These are phyloP conservation scores for Pampus argenteus DNA, from an alignment of 2,797 vertebrate species.

Conservation along the genomic window DNA sequence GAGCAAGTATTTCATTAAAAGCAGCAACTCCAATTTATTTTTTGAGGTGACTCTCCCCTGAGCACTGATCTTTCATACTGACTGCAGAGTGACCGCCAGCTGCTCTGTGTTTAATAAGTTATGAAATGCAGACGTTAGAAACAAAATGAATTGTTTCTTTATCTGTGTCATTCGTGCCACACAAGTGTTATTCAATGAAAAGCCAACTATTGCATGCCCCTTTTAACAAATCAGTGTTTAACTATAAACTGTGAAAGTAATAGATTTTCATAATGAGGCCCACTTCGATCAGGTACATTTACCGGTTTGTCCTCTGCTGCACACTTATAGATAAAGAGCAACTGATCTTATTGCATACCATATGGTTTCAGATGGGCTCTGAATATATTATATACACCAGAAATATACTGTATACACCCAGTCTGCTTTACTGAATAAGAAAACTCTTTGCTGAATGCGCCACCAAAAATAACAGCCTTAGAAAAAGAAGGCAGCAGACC, in stretches of 20 bases:
- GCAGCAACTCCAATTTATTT: conserved; percentile 30
- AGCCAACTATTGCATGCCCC: background rate
- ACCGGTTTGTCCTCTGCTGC: background rate
- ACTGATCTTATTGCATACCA: conserved; percentile 8
- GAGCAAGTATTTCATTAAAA: conserved; percentile 56
- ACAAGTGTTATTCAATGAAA: conserved; percentile 9
- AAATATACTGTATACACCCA: conserved; percentile 20
- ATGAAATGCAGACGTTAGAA: conserved; percentile 48
- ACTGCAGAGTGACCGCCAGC: conserved; percentile 56
- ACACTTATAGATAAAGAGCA: background rate
- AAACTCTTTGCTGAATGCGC: conserved; percentile 24
- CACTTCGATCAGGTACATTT: background rate
- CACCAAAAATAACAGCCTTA: conserved; percentile 30
- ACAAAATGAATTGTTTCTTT: conserved; percentile 38
- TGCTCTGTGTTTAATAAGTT: conserved; percentile 61
- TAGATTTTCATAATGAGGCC: conserved; percentile 6
- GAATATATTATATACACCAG: conserved; percentile 26
- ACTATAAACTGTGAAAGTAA: background rate
- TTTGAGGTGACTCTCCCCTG: conserved; percentile 30
- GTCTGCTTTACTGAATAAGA: conserved; percentile 17
- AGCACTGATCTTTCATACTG: conserved; percentile 36
- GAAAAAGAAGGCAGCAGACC: background rate
- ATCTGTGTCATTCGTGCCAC: conserved; percentile 8
- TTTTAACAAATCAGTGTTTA: conserved; percentile 3
- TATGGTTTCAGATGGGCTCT: conserved; percentile 12